Percentiles rank a stretch among this genome's conserved stretches.
Evolutionary conservation across 23 tunicate genomes (phyloP).

Genomic region (Trididemnum clinides): DNA sequence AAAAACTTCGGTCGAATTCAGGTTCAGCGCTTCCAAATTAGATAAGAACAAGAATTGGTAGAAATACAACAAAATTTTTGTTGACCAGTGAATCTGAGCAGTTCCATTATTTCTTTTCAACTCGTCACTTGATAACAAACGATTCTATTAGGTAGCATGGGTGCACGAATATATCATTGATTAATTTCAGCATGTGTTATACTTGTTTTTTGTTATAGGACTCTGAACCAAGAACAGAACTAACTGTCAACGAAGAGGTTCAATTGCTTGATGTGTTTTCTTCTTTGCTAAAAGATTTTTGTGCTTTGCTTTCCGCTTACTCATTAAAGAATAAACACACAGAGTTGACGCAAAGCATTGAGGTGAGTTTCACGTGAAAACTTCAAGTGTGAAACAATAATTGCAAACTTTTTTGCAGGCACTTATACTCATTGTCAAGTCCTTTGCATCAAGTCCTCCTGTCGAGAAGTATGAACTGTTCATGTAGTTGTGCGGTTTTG

Average conservation of each 20-base stretch:
- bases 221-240: not conserved
- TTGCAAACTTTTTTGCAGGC: not conserved
- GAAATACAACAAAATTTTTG: no score
- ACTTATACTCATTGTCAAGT: not conserved
- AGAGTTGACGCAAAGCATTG: constrained; percentile 44
- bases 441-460: not conserved
- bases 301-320: constrained; percentile 4
- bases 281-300: constrained; percentile 42
- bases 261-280: constrained; percentile 5
- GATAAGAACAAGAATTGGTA: no score
- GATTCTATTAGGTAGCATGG: no score
- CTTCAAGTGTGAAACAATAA: not conserved
- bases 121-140: no score
- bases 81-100: no score
- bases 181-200: no score
- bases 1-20: no score
- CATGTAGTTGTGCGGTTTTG: not conserved
- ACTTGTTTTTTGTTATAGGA: not conserved
- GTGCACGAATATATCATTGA: no score
- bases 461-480: not conserved
- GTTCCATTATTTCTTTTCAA: no score
- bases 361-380: not conserved
- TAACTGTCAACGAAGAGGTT: constrained; percentile 29
- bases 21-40: no score
- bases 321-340: constrained; percentile 37